phyloP scores from a whole-genome alignment of 1,140 invertebrate genomes.

The Gonioctena quinquepunctata region DNA sequence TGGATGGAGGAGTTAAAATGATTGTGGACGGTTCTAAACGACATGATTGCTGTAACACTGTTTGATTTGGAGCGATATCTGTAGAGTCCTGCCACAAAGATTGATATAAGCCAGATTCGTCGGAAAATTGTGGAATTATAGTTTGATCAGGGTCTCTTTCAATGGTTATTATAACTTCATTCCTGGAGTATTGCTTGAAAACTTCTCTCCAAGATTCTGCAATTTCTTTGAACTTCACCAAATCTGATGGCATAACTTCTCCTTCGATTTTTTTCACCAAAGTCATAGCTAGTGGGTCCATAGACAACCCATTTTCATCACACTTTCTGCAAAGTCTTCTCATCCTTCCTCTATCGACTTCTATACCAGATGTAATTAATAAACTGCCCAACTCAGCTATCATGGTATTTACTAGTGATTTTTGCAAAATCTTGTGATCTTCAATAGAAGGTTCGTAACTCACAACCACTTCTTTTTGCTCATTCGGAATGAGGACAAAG shows the following conservation, averaged over 20 bases:
- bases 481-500: constrained; percentile 38
- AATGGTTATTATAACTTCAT: constrained; percentile 40
- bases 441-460: constrained; percentile 33
- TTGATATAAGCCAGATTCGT: constrained; percentile 40
- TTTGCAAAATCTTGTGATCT: constrained; percentile 37
- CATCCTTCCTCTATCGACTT: constrained; percentile 42
- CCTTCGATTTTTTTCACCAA: constrained; percentile 33
- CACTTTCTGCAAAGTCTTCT: constrained; percentile 37
- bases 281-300: constrained; percentile 31
- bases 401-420: constrained; percentile 20
- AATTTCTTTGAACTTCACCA: constrained; percentile 33
- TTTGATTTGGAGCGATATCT: constrained; percentile 2
- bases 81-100: constrained; percentile 35
- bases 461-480: constrained; percentile 33
- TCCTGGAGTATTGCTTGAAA: constrained; percentile 22
- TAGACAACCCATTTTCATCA: constrained; percentile 24
- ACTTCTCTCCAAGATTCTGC: constrained; percentile 26
- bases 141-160: constrained; percentile 42
- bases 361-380: constrained; percentile 40
- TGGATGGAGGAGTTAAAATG: constrained; percentile 33
- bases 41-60: constrained; percentile 18
- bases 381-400: constrained; percentile 42
- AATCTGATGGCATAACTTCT: constrained; percentile 40
- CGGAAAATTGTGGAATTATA: constrained; percentile 29
- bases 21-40: constrained; percentile 34